phyloP scores from a whole-genome alignment of 2,888 invertebrate species.

The Leistus spinibarbis region DNA sequence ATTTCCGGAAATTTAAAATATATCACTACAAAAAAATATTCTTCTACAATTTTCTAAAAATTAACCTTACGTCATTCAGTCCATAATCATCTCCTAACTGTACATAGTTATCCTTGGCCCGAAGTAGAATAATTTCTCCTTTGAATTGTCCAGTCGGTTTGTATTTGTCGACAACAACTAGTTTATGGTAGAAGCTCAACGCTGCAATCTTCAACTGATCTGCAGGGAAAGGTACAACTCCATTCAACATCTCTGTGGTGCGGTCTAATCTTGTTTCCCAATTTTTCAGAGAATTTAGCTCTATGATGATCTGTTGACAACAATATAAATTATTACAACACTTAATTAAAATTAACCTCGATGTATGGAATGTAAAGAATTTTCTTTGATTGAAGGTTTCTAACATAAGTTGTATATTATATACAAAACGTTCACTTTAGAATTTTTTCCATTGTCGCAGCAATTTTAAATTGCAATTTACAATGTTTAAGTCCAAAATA shows the following conservation, averaged over 20 bases:
- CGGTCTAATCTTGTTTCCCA: slow-evolving; percentile 67
- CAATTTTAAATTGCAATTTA: too few species aligned
- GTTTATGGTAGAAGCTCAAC: slow-evolving; percentile 79
- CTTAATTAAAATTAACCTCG: background rate
- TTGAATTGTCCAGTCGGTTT: slow-evolving; percentile 67
- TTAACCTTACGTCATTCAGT: slow-evolving; percentile 73
- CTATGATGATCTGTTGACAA: slow-evolving; percentile 59
- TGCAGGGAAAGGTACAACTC: slow-evolving; percentile 61
- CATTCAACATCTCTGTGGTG: slow-evolving; percentile 64
- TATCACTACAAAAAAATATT: background rate
- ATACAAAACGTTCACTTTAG: too few species aligned
- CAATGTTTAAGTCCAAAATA: too few species aligned
- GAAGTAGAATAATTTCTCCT: slow-evolving; percentile 79
- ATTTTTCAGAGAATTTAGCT: slow-evolving; percentile 64
- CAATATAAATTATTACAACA: too few species aligned
- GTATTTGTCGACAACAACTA: slow-evolving; percentile 80
- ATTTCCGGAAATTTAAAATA: too few species aligned
- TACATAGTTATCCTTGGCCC: slow-evolving; percentile 86
- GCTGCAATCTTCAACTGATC: slow-evolving; percentile 74
- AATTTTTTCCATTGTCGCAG: background rate
- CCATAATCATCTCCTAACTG: slow-evolving; percentile 88
- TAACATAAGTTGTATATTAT: too few species aligned
- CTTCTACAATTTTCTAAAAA: background rate
- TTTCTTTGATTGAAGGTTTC: background rate
- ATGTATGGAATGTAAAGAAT: background rate